Conservation (phyloP, 2,888 invertebrate genomes). For the Gastracanthus pulcherrimus region DNA sequence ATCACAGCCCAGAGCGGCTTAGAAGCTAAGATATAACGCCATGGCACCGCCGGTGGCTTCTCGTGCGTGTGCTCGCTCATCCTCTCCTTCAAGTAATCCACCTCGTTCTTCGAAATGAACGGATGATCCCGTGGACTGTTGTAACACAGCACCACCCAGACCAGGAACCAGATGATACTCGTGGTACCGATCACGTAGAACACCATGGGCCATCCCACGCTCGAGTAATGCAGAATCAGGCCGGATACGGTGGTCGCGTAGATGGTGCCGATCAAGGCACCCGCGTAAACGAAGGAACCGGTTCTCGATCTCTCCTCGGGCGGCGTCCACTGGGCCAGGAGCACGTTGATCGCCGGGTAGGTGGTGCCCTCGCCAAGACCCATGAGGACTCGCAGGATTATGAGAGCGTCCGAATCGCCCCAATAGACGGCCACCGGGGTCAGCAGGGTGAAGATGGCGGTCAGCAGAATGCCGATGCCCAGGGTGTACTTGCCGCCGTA, state of each 20-base stretch:
- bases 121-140: slow-evolving; percentile 75
- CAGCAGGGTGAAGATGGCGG: slow-evolving; percentile 88
- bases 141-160: slow-evolving; percentile 79
- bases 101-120: slow-evolving; percentile 73
- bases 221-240: slow-evolving; percentile 81
- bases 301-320: slow-evolving; percentile 84
- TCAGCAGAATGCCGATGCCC: slow-evolving; percentile 89
- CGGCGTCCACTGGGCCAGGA: slow-evolving; percentile 91
- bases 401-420: slow-evolving; percentile 85
- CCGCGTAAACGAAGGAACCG: slow-evolving; percentile 89
- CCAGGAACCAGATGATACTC: slow-evolving; percentile 86
- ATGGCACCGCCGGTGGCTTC: slow-evolving; percentile 69
- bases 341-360: slow-evolving; percentile 89
- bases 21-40: slow-evolving; percentile 77
- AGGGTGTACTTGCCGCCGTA: slow-evolving; percentile 94
- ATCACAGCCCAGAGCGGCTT: slow-evolving; percentile 87
- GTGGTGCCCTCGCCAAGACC: slow-evolving; percentile 93
- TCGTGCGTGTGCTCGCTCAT: slow-evolving; percentile 70
- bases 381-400: slow-evolving; percentile 87
- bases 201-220: slow-evolving; percentile 86
- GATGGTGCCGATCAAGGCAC: slow-evolving; percentile 84
- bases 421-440: slow-evolving; percentile 85
- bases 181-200: slow-evolving; percentile 89
- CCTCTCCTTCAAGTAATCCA: slow-evolving; percentile 70
- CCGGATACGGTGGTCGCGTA: slow-evolving; percentile 84